Evolutionary conservation across 2,113 vertebrate species (phyloP).

Genomic region (Pitta sordida): DNA sequence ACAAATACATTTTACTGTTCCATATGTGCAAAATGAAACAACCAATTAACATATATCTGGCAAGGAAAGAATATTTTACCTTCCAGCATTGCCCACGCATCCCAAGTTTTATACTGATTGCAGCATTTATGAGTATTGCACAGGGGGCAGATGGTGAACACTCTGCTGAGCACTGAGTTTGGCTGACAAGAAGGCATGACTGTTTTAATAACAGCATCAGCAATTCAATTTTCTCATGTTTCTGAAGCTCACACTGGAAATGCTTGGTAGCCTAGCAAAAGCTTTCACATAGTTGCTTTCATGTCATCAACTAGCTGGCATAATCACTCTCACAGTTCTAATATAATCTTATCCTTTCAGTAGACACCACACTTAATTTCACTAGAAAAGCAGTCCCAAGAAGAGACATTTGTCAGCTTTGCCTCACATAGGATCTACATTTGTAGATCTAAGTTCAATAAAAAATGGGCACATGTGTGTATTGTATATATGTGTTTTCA

Average conservation of each 20-base stretch:
- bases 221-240: neutral
- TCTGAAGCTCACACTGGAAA: neutral
- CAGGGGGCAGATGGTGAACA: neutral
- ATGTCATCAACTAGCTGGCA: neutral
- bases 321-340: neutral
- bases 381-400: neutral
- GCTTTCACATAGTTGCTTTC: neutral
- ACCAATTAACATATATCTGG: conserved; percentile 17
- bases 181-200: neutral
- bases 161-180: neutral
- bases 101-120: conserved; percentile 5
- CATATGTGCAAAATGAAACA: conserved; percentile 22
- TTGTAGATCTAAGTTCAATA: neutral
- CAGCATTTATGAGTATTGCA: neutral
- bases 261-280: neutral
- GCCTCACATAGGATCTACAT: neutral
- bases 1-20: neutral
- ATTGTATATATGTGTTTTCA: neutral
- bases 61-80: neutral
- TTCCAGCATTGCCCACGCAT: conserved; percentile 27
- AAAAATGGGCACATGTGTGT: neutral
- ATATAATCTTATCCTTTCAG: neutral
- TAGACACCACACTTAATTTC: neutral
- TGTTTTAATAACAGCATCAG: neutral
- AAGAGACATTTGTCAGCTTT: neutral